phyloP scores from a whole-genome alignment of 2,797 vertebrate genomes.

The Luscinia luscinia region DNA sequence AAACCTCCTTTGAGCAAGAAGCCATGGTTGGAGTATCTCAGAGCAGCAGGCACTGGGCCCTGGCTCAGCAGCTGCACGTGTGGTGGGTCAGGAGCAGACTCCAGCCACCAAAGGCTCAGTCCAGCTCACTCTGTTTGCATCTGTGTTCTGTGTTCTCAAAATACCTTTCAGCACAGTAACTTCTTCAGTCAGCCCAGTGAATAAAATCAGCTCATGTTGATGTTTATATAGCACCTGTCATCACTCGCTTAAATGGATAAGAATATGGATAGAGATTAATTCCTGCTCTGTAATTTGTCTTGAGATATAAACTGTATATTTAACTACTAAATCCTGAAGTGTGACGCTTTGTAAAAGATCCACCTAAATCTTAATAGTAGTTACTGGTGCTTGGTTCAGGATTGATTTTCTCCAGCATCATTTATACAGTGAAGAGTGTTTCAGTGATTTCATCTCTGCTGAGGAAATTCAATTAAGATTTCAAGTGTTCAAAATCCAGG shows the following conservation, averaged over 20 bases:
- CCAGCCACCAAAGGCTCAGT: background rate
- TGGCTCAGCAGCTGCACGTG: background rate
- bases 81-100: background rate
- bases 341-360: slow-evolving; percentile 4
- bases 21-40: rapidly evolving
- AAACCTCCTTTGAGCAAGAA: background rate
- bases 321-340: slow-evolving; percentile 36
- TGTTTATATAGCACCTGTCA: slow-evolving; percentile 55
- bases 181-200: background rate
- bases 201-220: slow-evolving; percentile 13
- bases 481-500: background rate
- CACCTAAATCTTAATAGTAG: background rate
- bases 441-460: background rate
- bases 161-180: background rate
- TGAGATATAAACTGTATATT: slow-evolving; percentile 43
- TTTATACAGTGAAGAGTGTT: background rate
- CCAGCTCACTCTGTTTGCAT: background rate
- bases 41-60: background rate
- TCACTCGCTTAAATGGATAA: slow-evolving; percentile 42
- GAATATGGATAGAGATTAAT: slow-evolving; percentile 43
- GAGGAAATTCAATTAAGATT: background rate
- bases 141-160: background rate
- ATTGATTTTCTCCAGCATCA: background rate
- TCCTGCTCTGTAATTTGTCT: slow-evolving; percentile 35
- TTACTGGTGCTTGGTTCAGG: background rate